Evolutionary conservation across 2,888 invertebrate genomes (phyloP), one percentile per base, ranked within the genome.

Genomic region (Dione vanillae): DNA sequence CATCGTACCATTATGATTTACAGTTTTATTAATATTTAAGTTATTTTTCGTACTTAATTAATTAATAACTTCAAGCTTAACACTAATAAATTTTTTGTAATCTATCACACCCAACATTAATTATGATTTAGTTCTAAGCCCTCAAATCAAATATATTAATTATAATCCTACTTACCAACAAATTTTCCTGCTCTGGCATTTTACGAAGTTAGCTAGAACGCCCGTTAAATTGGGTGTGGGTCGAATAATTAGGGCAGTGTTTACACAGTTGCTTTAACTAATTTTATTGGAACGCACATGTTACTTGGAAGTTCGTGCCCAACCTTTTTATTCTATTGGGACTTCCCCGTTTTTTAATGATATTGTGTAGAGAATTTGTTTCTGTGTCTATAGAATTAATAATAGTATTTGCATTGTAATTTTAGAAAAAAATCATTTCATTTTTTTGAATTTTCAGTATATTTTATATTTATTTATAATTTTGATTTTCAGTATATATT

Each of bases 191-290:
- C n/a, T 52, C 51, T 52, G 16, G 37, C 27, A 67, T 51, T 51
- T 52, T 58, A 52, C 16, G 47, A 68, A 58, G 67, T 67, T 67
- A 43, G 37, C 61, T n/a, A 43, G 35, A 16, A 68, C 43, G 52
- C 67, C 52, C 37, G 27, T 52, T 51, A 68, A 61, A 68, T 68
- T 62, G 43, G 37, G 52, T 61, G 43, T 68, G 52, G 64, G 47
- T 64, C 20, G 19, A 19, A 52, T 68, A 68, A 62, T 68, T 62
- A 68, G 19, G 61, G 20, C 61, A 68, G 51, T 68, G 52, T 62
- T 68, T 45, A 52, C 52, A 52, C 37, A 20, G 61, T 62, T 62
- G 20, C 35, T 45, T 62, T 12, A 37, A 68, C 68, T 62, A 37
- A 45, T 45, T 62, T 45, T 51, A 68, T 52, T 68, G 11, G 52